Evolutionary conservation across 2,113 vertebrate species (phyloP).

Genomic region (Rhinoderma darwinii): DNA sequence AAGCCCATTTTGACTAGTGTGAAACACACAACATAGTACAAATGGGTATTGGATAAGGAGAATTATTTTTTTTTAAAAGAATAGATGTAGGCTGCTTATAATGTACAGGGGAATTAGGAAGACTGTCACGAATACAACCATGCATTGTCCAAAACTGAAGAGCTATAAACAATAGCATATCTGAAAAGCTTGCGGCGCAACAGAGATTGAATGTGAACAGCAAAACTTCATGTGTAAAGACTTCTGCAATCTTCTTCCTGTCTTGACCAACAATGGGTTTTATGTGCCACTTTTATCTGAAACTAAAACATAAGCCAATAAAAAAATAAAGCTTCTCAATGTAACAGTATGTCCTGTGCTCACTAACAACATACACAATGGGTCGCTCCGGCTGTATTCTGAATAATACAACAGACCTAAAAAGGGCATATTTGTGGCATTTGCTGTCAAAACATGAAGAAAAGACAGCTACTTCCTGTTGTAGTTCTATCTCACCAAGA

Average conservation of each 20-base stretch:
- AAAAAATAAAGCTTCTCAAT: background rate
- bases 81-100: too few species aligned
- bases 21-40: too few species aligned
- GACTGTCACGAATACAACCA: too few species aligned
- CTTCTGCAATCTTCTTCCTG: conserved; percentile 52
- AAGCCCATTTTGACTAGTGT: too few species aligned
- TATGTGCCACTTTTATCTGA: background rate
- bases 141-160: too few species aligned
- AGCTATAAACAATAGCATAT: too few species aligned
- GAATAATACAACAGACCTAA: conserved; percentile 15
- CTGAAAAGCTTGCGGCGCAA: background rate
- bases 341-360: background rate
- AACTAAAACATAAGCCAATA: background rate
- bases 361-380: background rate
- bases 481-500: conserved; percentile 45
- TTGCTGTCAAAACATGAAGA: conserved; percentile 18
- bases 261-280: conserved; percentile 38
- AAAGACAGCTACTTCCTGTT: conserved; percentile 23
- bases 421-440: conserved; percentile 10
- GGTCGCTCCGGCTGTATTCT: background rate
- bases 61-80: too few species aligned
- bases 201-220: background rate
- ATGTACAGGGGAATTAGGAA: too few species aligned
- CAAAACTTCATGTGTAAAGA: background rate
- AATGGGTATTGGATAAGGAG: too few species aligned